A percentile compares a stretch with the other conserved stretches of the same genome.
These are phyloP conservation scores for Bilobella aurantiaca DNA, from an alignment of 1,140 invertebrate genomes.

Conservation along the genomic window DNA sequence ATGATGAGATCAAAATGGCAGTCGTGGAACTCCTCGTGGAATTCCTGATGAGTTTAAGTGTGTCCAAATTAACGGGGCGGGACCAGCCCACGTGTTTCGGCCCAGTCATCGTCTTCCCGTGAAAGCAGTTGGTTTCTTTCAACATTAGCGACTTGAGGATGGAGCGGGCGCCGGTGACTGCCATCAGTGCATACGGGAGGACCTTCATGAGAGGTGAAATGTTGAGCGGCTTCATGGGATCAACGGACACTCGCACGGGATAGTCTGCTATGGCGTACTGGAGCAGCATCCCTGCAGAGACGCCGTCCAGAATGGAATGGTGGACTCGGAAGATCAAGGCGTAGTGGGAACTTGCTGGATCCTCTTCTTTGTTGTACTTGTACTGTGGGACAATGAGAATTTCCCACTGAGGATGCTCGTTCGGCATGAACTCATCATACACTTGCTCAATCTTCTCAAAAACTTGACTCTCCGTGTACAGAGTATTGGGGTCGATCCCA, in stretches of 20 bases:
- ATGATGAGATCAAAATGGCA: conserved; percentile 6
- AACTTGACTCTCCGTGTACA: background rate
- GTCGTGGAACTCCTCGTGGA: conserved; percentile 3
- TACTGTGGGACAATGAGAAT: background rate
- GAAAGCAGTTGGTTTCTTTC: conserved; percentile 19
- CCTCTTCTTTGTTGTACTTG: background rate
- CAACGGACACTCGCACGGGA: background rate
- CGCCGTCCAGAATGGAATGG: conserved; percentile 17
- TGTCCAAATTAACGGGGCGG: conserved; percentile 6
- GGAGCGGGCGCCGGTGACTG: background rate
- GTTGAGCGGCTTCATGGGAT: too few species aligned
- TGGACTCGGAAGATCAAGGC: conserved; percentile 15
- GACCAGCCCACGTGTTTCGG: background rate
- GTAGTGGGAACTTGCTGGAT: background rate
- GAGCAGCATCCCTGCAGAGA: conserved; percentile 9
- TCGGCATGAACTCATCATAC: background rate
- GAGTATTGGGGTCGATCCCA: background rate
- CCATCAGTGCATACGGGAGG: background rate
- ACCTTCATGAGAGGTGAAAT: too few species aligned
- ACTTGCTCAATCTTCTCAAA: background rate
- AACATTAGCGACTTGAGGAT: conserved; percentile 12
- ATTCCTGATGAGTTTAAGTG: conserved; percentile 10
- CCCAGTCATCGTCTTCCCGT: conserved; percentile 14
- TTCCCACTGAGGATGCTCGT: background rate
- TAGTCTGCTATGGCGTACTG: background rate